A percentile compares a stretch with the other conserved stretches of the same genome.
Evolutionary conservation across 2,113 vertebrate species (phyloP).

Genomic region (Microcebus tavaratra): DNA sequence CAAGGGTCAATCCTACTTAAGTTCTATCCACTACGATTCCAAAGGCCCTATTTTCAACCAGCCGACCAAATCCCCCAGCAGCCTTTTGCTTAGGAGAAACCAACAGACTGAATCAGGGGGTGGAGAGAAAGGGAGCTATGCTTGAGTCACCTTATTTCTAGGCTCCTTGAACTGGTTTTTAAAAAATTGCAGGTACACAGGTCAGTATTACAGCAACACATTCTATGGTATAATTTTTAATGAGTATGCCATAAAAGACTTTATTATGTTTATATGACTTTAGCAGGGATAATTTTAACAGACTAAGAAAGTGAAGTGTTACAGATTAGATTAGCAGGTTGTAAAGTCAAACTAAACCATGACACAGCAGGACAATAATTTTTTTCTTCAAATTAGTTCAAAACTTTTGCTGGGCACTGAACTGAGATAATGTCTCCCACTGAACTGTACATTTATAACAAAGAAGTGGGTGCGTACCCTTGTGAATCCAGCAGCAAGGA

Average conservation of each 20-base stretch:
- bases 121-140: background rate
- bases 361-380: background rate
- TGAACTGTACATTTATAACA: background rate
- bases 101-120: background rate
- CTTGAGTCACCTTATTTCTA: background rate
- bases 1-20: background rate
- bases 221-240: background rate
- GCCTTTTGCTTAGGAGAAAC: background rate
- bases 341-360: slow-evolving; percentile 1
- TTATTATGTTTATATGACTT: background rate
- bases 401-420: background rate
- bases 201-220: background rate
- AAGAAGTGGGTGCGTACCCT: slow-evolving; percentile 87
- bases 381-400: slow-evolving; percentile 22
- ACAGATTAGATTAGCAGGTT: background rate
- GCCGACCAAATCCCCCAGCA: background rate
- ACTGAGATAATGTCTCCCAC: background rate
- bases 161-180: background rate
- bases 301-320: background rate
- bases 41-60: background rate
- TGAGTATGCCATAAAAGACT: background rate
- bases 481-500: slow-evolving; percentile 96
- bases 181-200: background rate
- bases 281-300: background rate
- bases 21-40: background rate